Evolutionary conservation across 2,797 vertebrate genomes (phyloP).

Genomic region (Australoheros facetus): DNA sequence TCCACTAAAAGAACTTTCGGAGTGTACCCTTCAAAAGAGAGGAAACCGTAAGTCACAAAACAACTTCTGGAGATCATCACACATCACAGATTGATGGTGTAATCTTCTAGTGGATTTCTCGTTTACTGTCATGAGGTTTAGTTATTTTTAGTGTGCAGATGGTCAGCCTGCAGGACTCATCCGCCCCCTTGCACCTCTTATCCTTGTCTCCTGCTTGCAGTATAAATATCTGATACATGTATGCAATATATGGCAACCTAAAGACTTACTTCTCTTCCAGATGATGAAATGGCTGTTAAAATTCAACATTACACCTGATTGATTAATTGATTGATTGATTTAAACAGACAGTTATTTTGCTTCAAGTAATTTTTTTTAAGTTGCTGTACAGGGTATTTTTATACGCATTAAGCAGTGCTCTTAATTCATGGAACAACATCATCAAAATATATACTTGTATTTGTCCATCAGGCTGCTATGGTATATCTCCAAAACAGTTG

Average conservation of each 20-base stretch:
- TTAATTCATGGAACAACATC: neutral
- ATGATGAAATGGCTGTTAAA: neutral
- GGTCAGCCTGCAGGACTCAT: constrained; percentile 61
- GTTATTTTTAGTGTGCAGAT: constrained; percentile 67
- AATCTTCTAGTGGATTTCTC: constrained; percentile 18
- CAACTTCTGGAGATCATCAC: neutral
- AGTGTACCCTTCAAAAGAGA: neutral
- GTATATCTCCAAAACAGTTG: neutral
- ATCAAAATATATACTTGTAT: constrained; percentile 2
- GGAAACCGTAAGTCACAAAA: constrained; percentile 1
- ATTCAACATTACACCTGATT: too few species aligned
- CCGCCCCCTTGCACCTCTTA: constrained; percentile 25
- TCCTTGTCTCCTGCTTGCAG: constrained; percentile 17
- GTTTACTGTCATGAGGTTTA: constrained; percentile 34
- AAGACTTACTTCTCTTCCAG: neutral
- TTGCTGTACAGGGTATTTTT: neutral
- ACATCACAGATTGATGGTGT: constrained; percentile 14
- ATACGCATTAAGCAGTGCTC: neutral
- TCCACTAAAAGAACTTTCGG: neutral
- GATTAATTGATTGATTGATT: too few species aligned
- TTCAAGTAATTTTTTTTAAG: too few species aligned
- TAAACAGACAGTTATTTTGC: too few species aligned
- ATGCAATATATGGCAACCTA: constrained; percentile 8
- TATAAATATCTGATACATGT: constrained; percentile 32
- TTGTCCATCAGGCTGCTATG: neutral